Percentiles rank a stretch among this genome's conserved stretches.
These are phyloP conservation scores for Hirundichthys speculiger DNA, from an alignment of 2,113 vertebrate genomes.

Conservation along the genomic window DNA sequence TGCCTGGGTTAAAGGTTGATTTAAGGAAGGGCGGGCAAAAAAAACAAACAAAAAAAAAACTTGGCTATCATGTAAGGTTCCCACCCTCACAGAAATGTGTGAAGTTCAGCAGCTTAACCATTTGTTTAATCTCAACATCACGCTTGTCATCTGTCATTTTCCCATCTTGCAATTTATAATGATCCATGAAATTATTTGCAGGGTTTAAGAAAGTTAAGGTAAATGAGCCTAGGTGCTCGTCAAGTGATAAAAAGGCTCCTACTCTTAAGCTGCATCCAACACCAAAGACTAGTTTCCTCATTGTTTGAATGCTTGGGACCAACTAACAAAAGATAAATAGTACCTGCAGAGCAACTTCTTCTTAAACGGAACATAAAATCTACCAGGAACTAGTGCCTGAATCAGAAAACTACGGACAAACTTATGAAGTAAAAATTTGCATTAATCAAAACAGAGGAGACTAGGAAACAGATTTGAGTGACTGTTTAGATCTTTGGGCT, in stretches of 20 bases:
- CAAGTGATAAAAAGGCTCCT: neutral
- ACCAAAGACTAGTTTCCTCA: slow-evolving; percentile 43
- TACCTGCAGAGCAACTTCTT: slow-evolving; percentile 29
- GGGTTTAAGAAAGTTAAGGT: no score
- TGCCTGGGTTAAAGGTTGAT: slow-evolving; percentile 49
- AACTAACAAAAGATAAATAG: slow-evolving; percentile 5
- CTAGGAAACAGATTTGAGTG: no score
- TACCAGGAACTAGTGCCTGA: slow-evolving; percentile 23
- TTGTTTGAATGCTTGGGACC: slow-evolving; percentile 53
- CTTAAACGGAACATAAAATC: neutral
- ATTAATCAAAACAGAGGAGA: no score
- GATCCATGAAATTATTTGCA: no score
- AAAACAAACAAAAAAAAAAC: slow-evolving; percentile 69
- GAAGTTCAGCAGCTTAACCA: slow-evolving; percentile 56
- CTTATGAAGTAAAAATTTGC: no score
- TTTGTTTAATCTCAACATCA: slow-evolving; percentile 52
- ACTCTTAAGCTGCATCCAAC: neutral
- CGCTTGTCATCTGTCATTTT: slow-evolving; percentile 33
- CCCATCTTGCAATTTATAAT: neutral
- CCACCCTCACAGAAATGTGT: slow-evolving; percentile 77
- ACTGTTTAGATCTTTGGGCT: no score
- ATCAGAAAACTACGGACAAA: no score
- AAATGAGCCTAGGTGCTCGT: neutral
- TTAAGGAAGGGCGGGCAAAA: slow-evolving; percentile 47
- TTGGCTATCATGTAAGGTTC: slow-evolving; percentile 46